These are phyloP conservation scores for Agapostemon virescens DNA, from an alignment of 2,888 invertebrate genomes.

Conservation along the genomic window DNA sequence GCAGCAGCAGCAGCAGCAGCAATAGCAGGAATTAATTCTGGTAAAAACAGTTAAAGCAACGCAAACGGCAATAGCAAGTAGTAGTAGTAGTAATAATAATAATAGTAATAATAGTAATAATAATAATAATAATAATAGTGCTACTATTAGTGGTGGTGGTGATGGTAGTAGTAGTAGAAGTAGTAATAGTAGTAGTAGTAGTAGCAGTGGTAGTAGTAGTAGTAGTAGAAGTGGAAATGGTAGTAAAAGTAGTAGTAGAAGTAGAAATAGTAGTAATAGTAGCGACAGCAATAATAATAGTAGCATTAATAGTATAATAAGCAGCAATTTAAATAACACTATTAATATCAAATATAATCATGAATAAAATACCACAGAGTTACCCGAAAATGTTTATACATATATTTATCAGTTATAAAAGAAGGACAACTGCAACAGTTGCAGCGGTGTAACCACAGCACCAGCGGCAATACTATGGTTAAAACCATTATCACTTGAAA, in stretches of 20 bases:
- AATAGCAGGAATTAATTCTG: background rate
- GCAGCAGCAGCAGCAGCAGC: background rate
- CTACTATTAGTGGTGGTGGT: background rate
- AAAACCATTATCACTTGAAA: constrained; percentile 50
- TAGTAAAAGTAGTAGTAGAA: background rate
- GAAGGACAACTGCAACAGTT: constrained; percentile 24
- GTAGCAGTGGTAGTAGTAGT: background rate
- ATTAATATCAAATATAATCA: background rate
- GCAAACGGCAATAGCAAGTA: constrained; percentile 3
- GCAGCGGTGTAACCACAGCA: constrained; percentile 44
- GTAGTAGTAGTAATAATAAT: background rate
- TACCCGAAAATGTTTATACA: background rate
- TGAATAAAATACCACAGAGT: background rate
- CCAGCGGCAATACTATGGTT: constrained; percentile 46
- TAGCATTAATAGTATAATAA: background rate
- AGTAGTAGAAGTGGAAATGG: background rate
- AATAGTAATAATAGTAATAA: constrained; percentile 14
- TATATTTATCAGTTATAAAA: background rate
- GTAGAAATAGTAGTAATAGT: background rate
- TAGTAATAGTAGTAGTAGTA: background rate
- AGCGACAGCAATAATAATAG: constrained; percentile 1
- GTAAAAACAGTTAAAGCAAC: constrained; percentile 17
- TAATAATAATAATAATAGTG: background rate
- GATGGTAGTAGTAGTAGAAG: background rate
- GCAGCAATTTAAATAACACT: constrained; percentile 16